A percentile compares a stretch with the other conserved stretches of the same genome.
phyloP scores from a whole-genome alignment of 2,888 invertebrate genomes.

The Doris montereyensis region DNA sequence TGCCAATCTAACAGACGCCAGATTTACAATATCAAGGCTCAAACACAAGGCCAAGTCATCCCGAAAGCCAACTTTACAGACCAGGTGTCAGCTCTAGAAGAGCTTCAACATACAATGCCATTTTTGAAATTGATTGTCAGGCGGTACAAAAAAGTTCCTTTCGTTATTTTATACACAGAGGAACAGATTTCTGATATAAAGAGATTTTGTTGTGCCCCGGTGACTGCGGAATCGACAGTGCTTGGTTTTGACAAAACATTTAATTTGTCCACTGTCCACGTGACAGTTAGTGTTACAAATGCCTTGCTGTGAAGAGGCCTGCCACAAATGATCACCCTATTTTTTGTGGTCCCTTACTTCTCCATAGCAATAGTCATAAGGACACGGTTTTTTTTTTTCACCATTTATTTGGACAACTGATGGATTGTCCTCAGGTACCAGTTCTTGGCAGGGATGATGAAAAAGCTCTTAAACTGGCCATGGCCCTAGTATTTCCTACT shows the following conservation, averaged over 20 bases:
- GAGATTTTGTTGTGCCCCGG: slow-evolving; percentile 2
- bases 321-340: not conserved
- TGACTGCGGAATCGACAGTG: not conserved
- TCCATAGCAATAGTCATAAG: slow-evolving; percentile 1
- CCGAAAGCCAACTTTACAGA: slow-evolving; percentile 12
- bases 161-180: slow-evolving; percentile 2
- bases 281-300: slow-evolving; percentile 12
- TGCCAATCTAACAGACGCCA: not conserved
- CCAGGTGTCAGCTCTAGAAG: slow-evolving; percentile 5
- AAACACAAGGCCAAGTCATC: not conserved
- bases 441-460: slow-evolving; percentile 5
- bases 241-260: slow-evolving; percentile 8
- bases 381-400: slow-evolving; percentile 17
- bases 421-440: not conserved
- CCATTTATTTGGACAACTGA: not conserved
- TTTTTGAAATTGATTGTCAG: no score
- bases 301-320: not conserved
- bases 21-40: not conserved
- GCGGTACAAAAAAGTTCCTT: slow-evolving; percentile 14
- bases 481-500: slow-evolving; percentile 4
- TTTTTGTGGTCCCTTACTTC: slow-evolving; percentile 10
- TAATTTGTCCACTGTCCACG: not conserved
- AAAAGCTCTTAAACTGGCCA: not conserved
- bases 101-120: no score
- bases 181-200: no score